These are phyloP conservation scores for Drosophila nannoptera DNA, from an alignment of 1,140 invertebrate genomes.

Conservation along the genomic window DNA sequence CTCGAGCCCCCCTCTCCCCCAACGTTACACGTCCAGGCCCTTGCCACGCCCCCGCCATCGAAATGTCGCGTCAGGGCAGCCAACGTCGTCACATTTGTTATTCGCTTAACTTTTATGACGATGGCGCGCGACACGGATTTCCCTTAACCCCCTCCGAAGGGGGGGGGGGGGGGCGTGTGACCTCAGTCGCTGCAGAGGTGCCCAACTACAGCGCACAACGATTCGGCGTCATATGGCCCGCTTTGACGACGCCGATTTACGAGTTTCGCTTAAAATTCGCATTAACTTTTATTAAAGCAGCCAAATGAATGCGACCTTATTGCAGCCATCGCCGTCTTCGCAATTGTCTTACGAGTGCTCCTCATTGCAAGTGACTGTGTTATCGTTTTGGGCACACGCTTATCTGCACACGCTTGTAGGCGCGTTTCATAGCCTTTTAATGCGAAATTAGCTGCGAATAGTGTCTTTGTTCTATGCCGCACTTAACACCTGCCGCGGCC, in stretches of 20 bases:
- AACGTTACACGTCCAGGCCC: not conserved
- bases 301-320: conserved; percentile 54
- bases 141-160: conserved; percentile 24
- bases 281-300: conserved; percentile 67
- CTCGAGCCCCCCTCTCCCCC: not conserved
- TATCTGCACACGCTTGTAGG: conserved; percentile 18
- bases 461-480: conserved; percentile 43
- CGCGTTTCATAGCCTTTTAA: conserved; percentile 49
- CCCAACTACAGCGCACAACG: conserved; percentile 40
- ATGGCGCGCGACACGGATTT: conserved; percentile 59
- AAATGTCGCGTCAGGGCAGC: conserved; percentile 19
- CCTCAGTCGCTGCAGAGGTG: not conserved
- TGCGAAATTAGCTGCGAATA: conserved; percentile 56
- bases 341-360: conserved; percentile 36
- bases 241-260: conserved; percentile 56
- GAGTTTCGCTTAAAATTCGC: conserved; percentile 63
- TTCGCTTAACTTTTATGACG: conserved; percentile 71
- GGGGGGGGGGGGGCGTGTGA: not conserved
- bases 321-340: conserved; percentile 19
- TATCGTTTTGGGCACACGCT: conserved; percentile 31
- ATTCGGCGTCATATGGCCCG: conserved; percentile 31
- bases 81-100: conserved; percentile 63
- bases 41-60: not conserved
- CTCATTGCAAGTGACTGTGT: conserved; percentile 30
- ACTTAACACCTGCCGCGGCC: conserved; percentile 34